Evolutionary conservation across 1,140 invertebrate genomes (phyloP).

Genomic region (Cydia fagiglandana): DNA sequence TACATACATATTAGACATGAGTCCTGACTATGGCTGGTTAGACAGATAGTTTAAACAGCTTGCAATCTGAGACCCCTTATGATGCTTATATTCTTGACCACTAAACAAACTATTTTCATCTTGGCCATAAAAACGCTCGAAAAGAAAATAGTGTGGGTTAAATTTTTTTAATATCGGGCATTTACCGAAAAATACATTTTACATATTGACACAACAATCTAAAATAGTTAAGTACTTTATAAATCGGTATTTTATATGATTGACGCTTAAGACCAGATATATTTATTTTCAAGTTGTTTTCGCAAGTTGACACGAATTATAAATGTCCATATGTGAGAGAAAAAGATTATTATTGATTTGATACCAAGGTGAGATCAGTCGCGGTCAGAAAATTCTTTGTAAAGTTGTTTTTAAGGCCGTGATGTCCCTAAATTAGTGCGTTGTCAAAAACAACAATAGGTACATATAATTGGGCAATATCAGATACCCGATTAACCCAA

Average conservation of each 20-base stretch:
- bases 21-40: too few relatives aligned
- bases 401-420: not conserved
- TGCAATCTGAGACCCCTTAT: too few relatives aligned
- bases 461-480: too few relatives aligned
- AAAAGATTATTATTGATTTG: not conserved
- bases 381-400: not conserved
- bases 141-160: too few relatives aligned
- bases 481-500: too few relatives aligned
- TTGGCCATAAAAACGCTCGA: too few relatives aligned
- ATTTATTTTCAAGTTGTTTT: not conserved
- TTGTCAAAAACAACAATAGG: not conserved
- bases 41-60: too few relatives aligned
- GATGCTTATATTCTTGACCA: too few relatives aligned
- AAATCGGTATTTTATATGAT: not conserved
- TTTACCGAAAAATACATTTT: not conserved
- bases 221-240: not conserved
- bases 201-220: not conserved
- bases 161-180: too few relatives aligned
- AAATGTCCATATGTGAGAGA: not conserved
- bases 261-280: not conserved
- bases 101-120: too few relatives aligned
- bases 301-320: not conserved
- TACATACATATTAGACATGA: too few relatives aligned
- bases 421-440: not conserved
- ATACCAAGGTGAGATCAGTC: not conserved